Conservation (phyloP, 2,797 vertebrate species). For the Trachurus trachurus region DNA sequence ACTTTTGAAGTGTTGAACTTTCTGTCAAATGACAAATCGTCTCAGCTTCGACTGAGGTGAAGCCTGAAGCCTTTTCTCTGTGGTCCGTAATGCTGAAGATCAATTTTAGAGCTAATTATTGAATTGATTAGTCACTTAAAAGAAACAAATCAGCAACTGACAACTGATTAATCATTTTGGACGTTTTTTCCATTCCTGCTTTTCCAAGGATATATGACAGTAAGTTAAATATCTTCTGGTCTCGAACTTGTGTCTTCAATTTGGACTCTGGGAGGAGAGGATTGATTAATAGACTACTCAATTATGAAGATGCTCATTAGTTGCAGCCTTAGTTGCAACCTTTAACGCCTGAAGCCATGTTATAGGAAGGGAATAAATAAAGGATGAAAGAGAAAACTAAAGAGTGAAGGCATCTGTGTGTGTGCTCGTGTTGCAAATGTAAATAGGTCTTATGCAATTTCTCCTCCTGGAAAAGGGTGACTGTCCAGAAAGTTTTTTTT, state of each 20-base stretch:
- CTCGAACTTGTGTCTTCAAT: neutral
- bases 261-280: neutral
- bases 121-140: neutral
- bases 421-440: conserved; percentile 42
- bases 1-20: neutral
- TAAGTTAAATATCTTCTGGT: neutral
- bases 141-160: neutral
- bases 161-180: neutral
- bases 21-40: neutral
- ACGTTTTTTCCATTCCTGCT: neutral
- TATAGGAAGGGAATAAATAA: conserved; percentile 9
- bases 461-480: conserved; percentile 54
- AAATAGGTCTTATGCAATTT: conserved; percentile 72
- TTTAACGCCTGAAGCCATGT: neutral
- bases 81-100: neutral
- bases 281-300: neutral
- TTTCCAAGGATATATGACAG: neutral
- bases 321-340: neutral
- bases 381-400: conserved; percentile 2
- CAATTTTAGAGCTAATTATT: neutral
- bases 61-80: neutral
- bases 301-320: neutral
- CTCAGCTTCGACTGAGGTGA: neutral
- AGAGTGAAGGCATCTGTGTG: neutral
- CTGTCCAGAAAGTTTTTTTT: conserved; percentile 64